Base-by-base conservation (phyloP, 1,140 invertebrate species). In the Platyscapa corneri region DNA sequence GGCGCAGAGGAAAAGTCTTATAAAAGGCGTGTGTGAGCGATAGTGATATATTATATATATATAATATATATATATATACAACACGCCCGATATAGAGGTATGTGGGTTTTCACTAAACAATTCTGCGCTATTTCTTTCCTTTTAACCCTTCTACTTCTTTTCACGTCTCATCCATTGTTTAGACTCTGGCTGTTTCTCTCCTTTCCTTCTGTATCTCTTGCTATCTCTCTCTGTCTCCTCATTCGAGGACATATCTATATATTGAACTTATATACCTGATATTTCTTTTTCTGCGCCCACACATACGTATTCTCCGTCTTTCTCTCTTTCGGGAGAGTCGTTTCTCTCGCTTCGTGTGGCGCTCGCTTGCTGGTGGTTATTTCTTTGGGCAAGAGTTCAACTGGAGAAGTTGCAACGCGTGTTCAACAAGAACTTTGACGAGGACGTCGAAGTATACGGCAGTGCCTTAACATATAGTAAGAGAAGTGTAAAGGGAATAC, bases 251-350 rank as follows among this genome's bases (percentile, higher is more conserved):
- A 42, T 74, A 74, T 74, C 70, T 42, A 42, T 74, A 74, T 42
- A 42, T 74, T 53, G 23, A 14, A 80, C 56, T 37, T n/a, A 7
- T 65, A 65, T 64, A 80, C 37, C 78, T 65, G 78, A 10, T 42
- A 37, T 80, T 80, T 80, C 70, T 37, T 78, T 80, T 80, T 80
- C 60, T 42, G 79, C 46, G 65, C 79, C 65, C 49, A 81, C 79
- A 70, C 42, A 74, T n/a, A 60, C 32, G 23, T 42, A 32, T 34
- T 39, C 46, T 60, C 77, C 27, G 3, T 76, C 20, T 82, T 32
- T 86, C 56, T 67, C 60, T 78, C 74, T 64, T 23, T 77, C 82
- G 82, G 34, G 72, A 82, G 70, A 82, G 32, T 82, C 67, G 70
- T 72, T 80, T 67, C 78, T 72, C 46, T 82, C 30, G 65, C n/a